Evolutionary conservation across 2,888 invertebrate genomes (phyloP).

Genomic region (Drosophila mettleri): DNA sequence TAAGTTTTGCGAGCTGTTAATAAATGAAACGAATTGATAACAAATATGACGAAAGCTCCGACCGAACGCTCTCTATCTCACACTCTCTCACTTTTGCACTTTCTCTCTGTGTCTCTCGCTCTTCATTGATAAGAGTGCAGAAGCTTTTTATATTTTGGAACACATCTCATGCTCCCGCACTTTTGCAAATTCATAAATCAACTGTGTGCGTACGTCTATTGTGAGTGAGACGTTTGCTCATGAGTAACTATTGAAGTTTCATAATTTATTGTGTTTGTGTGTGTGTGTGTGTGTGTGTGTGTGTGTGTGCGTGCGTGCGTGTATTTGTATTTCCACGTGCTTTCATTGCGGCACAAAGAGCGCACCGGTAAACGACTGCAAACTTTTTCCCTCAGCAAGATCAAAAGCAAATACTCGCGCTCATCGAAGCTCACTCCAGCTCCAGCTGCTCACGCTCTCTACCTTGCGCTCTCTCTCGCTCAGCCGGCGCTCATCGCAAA

Average conservation of each 20-base stretch:
- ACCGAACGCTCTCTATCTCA: background rate
- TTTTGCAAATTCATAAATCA: conserved; percentile 14
- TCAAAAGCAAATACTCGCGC: conserved; percentile 29
- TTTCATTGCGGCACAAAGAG: conserved; percentile 10
- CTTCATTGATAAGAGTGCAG: conserved; percentile 5
- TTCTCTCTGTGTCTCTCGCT: background rate
- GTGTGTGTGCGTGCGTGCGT: background rate
- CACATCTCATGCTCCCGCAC: background rate
- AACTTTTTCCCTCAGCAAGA: conserved; percentile 13
- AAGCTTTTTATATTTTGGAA: conserved; percentile 10
- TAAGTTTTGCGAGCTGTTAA: conserved; percentile 27
- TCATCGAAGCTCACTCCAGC: conserved; percentile 56
- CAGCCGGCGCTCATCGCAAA: conserved; percentile 11
- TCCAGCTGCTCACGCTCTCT: conserved; percentile 14
- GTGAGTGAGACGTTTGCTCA: conserved; percentile 22
- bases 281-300: conserved; percentile 1
- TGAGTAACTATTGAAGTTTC: conserved; percentile 29
- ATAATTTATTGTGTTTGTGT: conserved; percentile 20
- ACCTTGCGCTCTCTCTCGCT: conserved; percentile 19
- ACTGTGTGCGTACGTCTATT: conserved; percentile 8
- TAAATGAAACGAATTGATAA: conserved; percentile 34
- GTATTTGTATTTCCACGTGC: conserved; percentile 51
- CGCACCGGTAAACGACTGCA: conserved; percentile 19
- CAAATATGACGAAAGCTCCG: conserved; percentile 30
- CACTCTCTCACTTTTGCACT: background rate